Conservation (phyloP, 2,113 vertebrate genomes). For the Aegotheles bennettii region DNA sequence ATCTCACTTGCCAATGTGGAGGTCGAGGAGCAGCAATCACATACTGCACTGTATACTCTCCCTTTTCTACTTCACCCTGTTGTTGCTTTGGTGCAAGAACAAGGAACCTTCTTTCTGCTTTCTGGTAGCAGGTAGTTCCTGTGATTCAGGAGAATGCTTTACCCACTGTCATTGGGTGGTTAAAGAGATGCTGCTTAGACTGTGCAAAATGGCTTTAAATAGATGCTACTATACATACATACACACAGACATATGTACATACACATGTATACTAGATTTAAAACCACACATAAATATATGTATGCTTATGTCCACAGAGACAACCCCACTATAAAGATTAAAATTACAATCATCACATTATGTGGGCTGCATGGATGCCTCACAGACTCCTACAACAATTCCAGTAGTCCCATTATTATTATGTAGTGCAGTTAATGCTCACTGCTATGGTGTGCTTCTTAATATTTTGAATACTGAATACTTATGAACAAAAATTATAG, state of each 20-base stretch:
- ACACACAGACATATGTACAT: no score
- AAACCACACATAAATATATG: background rate
- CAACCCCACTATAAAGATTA: background rate
- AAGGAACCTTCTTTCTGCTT: background rate
- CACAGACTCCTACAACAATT: background rate
- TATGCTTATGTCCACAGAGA: background rate
- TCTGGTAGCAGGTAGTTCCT: background rate
- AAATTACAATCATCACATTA: background rate
- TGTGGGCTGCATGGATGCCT: background rate
- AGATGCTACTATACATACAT: background rate
- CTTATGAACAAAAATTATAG: background rate
- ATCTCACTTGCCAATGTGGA: background rate
- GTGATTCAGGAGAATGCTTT: background rate
- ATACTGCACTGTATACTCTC: background rate
- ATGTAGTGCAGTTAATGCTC: background rate
- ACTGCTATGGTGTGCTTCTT: background rate
- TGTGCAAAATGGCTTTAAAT: background rate
- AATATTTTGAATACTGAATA: background rate
- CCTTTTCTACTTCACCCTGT: background rate
- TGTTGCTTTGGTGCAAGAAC: background rate
- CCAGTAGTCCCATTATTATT: background rate
- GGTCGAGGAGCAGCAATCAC: background rate
- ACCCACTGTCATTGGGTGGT: background rate
- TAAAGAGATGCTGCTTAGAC: background rate
- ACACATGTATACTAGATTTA: background rate